Percentiles rank a stretch among this genome's conserved stretches.
Conservation (phyloP, 2,113 vertebrate species). For the Sebastes fasciatus region DNA sequence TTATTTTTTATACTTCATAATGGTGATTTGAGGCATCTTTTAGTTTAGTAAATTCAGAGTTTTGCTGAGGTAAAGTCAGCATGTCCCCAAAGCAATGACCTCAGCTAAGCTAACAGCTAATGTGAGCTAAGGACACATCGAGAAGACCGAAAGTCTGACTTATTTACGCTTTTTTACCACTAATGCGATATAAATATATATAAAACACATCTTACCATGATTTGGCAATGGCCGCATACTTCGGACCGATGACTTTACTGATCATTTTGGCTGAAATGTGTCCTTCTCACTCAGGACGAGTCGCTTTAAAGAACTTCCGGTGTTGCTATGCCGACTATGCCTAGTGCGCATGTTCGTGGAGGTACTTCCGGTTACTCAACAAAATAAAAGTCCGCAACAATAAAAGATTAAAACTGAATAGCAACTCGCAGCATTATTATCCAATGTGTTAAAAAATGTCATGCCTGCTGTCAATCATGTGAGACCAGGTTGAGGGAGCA, state of each 20-base stretch:
- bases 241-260: constrained; percentile 80
- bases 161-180: background rate
- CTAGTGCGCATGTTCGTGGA: background rate
- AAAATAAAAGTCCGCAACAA: constrained; percentile 20
- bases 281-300: background rate
- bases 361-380: constrained; percentile 34
- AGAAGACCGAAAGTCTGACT: background rate
- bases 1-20: background rate
- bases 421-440: background rate
- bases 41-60: background rate
- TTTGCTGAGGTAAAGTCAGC: constrained; percentile 3
- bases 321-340: rapidly evolving
- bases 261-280: constrained; percentile 76
- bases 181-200: background rate
- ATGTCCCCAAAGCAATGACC: constrained; percentile 60
- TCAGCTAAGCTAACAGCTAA: constrained; percentile 70
- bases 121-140: constrained; percentile 38
- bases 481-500: no score
- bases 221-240: constrained; percentile 83
- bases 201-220: constrained; percentile 84
- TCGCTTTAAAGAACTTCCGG: constrained; percentile 34
- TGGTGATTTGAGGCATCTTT: background rate
- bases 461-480: no score
- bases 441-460: no score
- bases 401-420: background rate